A percentile compares a stretch with the other conserved stretches of the same genome.
phyloP scores from a whole-genome alignment of 1,140 invertebrate genomes.

The Platorchestia sp. region DNA sequence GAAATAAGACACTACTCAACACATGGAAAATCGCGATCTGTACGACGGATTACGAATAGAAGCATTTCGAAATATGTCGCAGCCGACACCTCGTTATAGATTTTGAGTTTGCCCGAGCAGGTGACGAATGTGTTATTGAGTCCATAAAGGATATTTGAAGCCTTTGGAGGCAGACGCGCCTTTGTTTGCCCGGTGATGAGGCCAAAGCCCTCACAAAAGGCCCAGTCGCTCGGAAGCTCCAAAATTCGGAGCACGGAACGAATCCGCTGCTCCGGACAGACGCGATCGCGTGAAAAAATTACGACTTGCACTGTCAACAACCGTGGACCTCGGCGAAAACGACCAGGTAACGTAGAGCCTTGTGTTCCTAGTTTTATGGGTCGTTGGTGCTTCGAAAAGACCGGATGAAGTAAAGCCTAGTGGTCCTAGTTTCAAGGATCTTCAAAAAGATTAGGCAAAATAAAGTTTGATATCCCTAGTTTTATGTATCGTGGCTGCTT shows the following conservation, averaged over 20 bases:
- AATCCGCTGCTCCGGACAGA: slow-evolving; percentile 11
- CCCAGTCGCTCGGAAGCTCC: slow-evolving; percentile 8
- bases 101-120: neutral
- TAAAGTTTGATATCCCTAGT: too few relatives aligned
- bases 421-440: too few relatives aligned
- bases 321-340: neutral
- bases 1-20: neutral
- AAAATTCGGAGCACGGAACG: slow-evolving; percentile 3
- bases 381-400: neutral
- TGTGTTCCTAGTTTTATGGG: neutral
- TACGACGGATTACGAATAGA: neutral
- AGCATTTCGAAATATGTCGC: neutral
- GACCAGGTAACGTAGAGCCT: neutral
- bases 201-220: neutral
- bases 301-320: neutral
- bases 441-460: too few relatives aligned
- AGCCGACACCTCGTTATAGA: neutral
- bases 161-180: neutral
- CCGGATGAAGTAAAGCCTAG: too few relatives aligned
- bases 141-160: neutral
- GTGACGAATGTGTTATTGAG: slow-evolving; percentile 41
- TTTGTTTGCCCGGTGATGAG: slow-evolving; percentile 25
- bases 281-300: slow-evolving; percentile 5
- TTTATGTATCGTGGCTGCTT: too few relatives aligned
- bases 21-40: neutral